phyloP scores from a whole-genome alignment of 2,888 invertebrate species.

The Allolobophora icterica region DNA sequence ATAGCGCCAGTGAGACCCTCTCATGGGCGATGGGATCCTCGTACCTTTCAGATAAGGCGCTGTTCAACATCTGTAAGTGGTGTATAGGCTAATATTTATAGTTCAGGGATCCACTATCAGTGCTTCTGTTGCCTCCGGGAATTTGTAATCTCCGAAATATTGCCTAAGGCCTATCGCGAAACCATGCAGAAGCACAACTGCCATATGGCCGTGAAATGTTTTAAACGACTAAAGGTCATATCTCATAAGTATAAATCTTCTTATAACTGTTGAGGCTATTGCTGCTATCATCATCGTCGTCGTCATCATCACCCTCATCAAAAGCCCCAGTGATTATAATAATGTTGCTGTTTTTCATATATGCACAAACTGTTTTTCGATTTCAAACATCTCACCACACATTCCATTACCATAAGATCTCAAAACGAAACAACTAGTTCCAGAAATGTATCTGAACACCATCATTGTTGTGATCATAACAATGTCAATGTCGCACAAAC shows the following conservation, averaged over 20 bases:
- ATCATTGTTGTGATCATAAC: too few relatives aligned
- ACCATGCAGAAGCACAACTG: neutral
- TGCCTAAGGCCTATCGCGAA: neutral
- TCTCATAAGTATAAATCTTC: neutral
- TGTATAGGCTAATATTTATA: neutral
- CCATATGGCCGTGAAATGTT: neutral
- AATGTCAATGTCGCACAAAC: too few relatives aligned
- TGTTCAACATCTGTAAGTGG: neutral
- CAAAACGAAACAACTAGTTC: too few relatives aligned
- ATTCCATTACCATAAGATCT: too few relatives aligned
- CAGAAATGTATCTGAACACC: too few relatives aligned
- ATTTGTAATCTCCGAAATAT: neutral
- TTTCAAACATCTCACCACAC: too few relatives aligned
- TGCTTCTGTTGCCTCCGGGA: neutral
- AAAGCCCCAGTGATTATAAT: too few relatives aligned
- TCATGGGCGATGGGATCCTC: neutral
- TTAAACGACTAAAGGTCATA: neutral
- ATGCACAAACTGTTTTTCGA: too few relatives aligned
- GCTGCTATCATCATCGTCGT: constrained; percentile 36
- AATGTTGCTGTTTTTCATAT: too few relatives aligned
- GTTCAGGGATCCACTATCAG: neutral
- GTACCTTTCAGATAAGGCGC: neutral
- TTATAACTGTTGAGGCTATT: neutral
- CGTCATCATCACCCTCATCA: neutral
- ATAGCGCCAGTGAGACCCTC: neutral